Conservation (phyloP, 37 sponge, comb jelly and placozoan genomes). For the Mnemiopsis leidyi region DNA sequence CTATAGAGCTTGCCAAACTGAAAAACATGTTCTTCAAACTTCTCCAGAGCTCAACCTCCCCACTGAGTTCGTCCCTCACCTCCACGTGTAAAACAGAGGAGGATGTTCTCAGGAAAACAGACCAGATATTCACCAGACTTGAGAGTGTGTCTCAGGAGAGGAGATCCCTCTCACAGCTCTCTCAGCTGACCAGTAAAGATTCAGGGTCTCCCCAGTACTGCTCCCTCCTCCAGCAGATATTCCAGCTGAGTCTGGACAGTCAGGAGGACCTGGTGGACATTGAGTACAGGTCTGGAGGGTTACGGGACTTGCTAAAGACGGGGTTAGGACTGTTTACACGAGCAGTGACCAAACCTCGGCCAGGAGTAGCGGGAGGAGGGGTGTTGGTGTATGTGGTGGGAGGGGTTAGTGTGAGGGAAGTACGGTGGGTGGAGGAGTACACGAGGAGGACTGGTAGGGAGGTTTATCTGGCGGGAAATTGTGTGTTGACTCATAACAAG, state of each 20-base stretch:
- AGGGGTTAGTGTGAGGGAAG: slow-evolving; percentile 54
- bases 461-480: slow-evolving; percentile 8
- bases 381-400: slow-evolving; percentile 61
- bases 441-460: slow-evolving; percentile 46
- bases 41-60: not conserved
- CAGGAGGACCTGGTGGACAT: not conserved
- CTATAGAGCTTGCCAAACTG: slow-evolving; percentile 40
- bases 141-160: not conserved
- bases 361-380: not conserved
- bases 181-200: not conserved
- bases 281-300: slow-evolving; percentile 53
- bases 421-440: slow-evolving; percentile 57
- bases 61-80: not conserved
- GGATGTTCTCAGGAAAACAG: not conserved
- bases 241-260: not conserved
- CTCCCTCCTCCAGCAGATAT: slow-evolving; percentile 17
- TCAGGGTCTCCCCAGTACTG: not conserved
- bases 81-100: not conserved
- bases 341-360: slow-evolving; percentile 41
- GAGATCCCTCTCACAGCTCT: not conserved
- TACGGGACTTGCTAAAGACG: slow-evolving; percentile 47
- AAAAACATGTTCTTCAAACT: not conserved
- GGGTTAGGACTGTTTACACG: slow-evolving; percentile 57
- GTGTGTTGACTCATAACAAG: slow-evolving; percentile 4
- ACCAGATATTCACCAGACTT: not conserved